These are phyloP conservation scores for Leptocoma aspasia DNA, from an alignment of 2,113 vertebrate genomes.

Conservation along the genomic window DNA sequence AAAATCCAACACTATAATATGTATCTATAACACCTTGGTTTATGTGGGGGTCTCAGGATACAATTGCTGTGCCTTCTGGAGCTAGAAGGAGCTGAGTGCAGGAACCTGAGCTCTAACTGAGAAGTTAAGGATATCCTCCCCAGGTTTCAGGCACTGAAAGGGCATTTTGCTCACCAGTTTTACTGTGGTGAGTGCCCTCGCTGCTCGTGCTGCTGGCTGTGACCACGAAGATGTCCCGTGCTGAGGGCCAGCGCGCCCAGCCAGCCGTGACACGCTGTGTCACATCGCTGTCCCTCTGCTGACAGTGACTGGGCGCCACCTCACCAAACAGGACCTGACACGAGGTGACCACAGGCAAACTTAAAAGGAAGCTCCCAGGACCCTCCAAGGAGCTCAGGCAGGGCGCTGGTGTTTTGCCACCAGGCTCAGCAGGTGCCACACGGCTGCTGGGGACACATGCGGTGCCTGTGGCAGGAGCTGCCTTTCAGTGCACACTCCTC, in stretches of 20 bases:
- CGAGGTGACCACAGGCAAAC: background rate
- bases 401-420: background rate
- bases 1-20: too few relatives aligned
- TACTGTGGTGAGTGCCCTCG: background rate
- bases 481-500: background rate
- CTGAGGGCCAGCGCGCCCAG: background rate
- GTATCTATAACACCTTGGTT: too few relatives aligned
- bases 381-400: background rate
- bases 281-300: background rate
- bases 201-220: background rate
- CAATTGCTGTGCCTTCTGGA: background rate
- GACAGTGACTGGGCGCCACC: background rate
- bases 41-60: background rate
- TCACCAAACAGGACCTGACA: background rate
- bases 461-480: background rate
- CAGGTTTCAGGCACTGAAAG: background rate
- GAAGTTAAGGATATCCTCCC: background rate
- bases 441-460: fast-evolving
- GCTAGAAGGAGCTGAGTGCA: background rate
- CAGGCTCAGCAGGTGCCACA: background rate
- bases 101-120: background rate
- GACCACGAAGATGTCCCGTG: background rate
- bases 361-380: background rate
- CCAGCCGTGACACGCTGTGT: fast-evolving
- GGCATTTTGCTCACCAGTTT: background rate